Evolutionary conservation across 1,140 invertebrate genomes (phyloP).

Genomic region (Drosophila paulistorum): DNA sequence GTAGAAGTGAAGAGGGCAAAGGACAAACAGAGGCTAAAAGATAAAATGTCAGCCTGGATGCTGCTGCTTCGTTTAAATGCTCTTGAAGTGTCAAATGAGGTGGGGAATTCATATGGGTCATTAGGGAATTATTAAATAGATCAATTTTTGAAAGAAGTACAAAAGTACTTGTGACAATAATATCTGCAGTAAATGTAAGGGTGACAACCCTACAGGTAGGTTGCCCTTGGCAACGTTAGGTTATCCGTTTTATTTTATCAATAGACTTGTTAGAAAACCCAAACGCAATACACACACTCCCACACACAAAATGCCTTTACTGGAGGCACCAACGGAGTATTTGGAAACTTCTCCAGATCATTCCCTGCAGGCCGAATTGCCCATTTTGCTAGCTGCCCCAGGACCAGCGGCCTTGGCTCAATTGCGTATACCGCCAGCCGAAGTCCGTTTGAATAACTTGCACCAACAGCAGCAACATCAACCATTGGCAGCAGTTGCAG

Average conservation of each 20-base stretch:
- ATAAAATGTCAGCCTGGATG: conserved; percentile 23
- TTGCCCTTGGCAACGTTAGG: background rate
- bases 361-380: conserved; percentile 66
- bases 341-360: conserved; percentile 69
- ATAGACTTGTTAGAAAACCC: conserved; percentile 39
- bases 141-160: no score
- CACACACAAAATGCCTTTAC: conserved; percentile 57
- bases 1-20: conserved; percentile 7
- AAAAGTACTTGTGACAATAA: background rate
- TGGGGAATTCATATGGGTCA: conserved; percentile 1
- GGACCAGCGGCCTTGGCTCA: conserved; percentile 66
- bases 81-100: conserved; percentile 12
- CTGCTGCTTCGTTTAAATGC: background rate
- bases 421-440: conserved; percentile 54
- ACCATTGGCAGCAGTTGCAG: background rate
- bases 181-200: background rate
- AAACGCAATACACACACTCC: background rate
- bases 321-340: conserved; percentile 70
- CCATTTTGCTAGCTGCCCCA: conserved; percentile 50
- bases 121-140: conserved; percentile 7
- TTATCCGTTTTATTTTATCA: conserved; percentile 46
- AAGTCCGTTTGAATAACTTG: conserved; percentile 48
- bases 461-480: conserved; percentile 31
- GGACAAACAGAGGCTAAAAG: conserved; percentile 5
- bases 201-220: background rate